Conservation (phyloP, 2,888 invertebrate genomes). For the Drosophila mercatorum region DNA sequence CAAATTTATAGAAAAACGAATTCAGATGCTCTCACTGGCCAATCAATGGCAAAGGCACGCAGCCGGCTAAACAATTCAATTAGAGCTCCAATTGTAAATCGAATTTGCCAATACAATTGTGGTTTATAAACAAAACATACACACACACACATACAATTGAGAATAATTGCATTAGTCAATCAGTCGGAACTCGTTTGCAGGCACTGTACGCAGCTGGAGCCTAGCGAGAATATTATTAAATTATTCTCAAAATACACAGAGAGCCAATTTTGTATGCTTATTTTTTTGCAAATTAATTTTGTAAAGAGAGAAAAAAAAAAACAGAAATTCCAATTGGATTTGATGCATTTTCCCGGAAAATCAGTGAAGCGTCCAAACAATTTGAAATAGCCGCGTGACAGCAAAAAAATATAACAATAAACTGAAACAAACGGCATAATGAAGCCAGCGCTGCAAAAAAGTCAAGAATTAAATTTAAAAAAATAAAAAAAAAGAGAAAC, state of each 20-base stretch:
- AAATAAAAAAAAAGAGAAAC: slow-evolving; percentile 3
- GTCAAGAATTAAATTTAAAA: slow-evolving; percentile 9
- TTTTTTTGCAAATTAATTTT: slow-evolving; percentile 58
- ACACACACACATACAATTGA: not conserved
- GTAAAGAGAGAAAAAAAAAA: slow-evolving; percentile 48
- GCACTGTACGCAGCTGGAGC: slow-evolving; percentile 23
- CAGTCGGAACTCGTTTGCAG: slow-evolving; percentile 29
- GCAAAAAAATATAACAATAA: slow-evolving; percentile 22
- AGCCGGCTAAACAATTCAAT: slow-evolving; percentile 10
- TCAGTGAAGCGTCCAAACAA: slow-evolving; percentile 64
- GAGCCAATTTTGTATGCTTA: slow-evolving; percentile 29
- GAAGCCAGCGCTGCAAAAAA: slow-evolving; percentile 30
- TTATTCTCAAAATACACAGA: slow-evolving; percentile 27
- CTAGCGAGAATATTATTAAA: slow-evolving; percentile 52
- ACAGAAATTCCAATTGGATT: slow-evolving; percentile 37
- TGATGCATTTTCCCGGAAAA: slow-evolving; percentile 35
- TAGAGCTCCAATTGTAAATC: slow-evolving; percentile 1
- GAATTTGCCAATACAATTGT: slow-evolving; percentile 8
- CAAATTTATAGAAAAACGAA: slow-evolving; percentile 2
- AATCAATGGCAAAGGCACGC: not conserved
- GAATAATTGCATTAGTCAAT: slow-evolving; percentile 20
- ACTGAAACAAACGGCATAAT: slow-evolving; percentile 21
- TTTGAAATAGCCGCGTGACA: slow-evolving; percentile 55
- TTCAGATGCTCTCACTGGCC: not conserved
- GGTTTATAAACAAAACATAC: slow-evolving; percentile 6